These are phyloP conservation scores for Polyergus mexicanus DNA, from an alignment of 1,140 invertebrate genomes.

Conservation along the genomic window DNA sequence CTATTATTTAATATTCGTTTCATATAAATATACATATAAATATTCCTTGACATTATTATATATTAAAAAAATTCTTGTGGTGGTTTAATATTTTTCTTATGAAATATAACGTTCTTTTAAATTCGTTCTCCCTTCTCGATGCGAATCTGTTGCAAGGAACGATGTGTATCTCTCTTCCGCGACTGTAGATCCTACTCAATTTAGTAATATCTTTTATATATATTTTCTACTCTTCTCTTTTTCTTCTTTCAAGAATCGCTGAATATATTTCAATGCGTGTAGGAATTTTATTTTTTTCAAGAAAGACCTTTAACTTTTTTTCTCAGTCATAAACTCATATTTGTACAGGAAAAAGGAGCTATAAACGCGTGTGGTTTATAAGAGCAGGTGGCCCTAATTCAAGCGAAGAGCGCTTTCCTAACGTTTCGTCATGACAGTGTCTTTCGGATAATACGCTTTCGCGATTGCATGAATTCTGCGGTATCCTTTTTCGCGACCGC, in stretches of 20 bases:
- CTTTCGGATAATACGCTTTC: slow-evolving; percentile 44
- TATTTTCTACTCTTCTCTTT: neutral
- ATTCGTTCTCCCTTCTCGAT: too few relatives aligned
- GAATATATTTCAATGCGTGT: neutral
- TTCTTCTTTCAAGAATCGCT: neutral
- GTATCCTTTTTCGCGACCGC: slow-evolving; percentile 23
- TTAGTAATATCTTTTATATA: neutral
- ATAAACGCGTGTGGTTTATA: neutral
- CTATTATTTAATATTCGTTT: too few relatives aligned
- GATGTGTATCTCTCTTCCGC: neutral
- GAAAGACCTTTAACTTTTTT: neutral
- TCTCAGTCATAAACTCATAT: neutral
- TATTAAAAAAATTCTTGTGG: too few relatives aligned
- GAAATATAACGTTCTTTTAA: too few relatives aligned
- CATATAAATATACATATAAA: too few relatives aligned
- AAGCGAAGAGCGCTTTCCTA: slow-evolving; percentile 22
- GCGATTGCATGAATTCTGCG: slow-evolving; percentile 42
- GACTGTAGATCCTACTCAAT: neutral
- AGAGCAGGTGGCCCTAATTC: neutral
- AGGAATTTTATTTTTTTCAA: neutral
- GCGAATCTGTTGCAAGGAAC: neutral
- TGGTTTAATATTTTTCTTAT: too few relatives aligned
- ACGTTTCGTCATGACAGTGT: neutral
- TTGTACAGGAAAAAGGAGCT: neutral
- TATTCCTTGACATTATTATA: too few relatives aligned